Conservation (phyloP, 1,140 invertebrate species). For the Megalonaias nervosa region DNA sequence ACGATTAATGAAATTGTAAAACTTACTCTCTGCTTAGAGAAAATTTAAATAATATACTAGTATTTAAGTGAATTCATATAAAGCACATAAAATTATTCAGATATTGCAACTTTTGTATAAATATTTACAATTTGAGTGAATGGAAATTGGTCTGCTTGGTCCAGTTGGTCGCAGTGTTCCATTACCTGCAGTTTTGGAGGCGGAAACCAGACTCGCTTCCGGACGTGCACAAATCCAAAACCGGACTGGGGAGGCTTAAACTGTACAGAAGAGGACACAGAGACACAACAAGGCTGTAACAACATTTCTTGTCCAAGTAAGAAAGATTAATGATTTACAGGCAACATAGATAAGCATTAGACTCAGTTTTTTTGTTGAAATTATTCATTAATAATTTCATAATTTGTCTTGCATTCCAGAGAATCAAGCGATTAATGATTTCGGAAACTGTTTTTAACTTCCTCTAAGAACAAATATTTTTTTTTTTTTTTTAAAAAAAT, state of each 20-base stretch:
- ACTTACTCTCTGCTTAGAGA: no score
- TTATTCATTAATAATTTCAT: no score
- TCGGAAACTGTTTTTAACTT: no score
- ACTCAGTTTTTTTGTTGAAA: background rate
- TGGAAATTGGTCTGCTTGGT: constrained; percentile 46
- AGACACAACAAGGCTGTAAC: constrained; percentile 27
- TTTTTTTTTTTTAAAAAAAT: no score
- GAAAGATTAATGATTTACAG: background rate
- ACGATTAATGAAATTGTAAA: no score
- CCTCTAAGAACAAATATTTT: no score
- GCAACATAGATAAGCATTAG: background rate
- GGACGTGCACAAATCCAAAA: constrained; percentile 38
- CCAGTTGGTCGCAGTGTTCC: constrained; percentile 43
- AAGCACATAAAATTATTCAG: no score
- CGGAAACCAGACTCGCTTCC: constrained; percentile 33
- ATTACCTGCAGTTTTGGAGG: constrained; percentile 43
- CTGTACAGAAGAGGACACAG: constrained; percentile 32
- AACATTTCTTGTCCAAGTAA: background rate
- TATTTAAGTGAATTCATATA: no score
- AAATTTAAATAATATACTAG: no score
- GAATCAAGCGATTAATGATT: no score
- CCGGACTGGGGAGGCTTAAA: constrained; percentile 37
- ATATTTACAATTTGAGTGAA: constrained; percentile 21
- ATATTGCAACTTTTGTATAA: no score
- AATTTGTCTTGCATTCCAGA: no score